A percentile compares a stretch with the other conserved stretches of the same genome.
Conservation (phyloP, 2,888 invertebrate genomes). For the Campoplex capitator region DNA sequence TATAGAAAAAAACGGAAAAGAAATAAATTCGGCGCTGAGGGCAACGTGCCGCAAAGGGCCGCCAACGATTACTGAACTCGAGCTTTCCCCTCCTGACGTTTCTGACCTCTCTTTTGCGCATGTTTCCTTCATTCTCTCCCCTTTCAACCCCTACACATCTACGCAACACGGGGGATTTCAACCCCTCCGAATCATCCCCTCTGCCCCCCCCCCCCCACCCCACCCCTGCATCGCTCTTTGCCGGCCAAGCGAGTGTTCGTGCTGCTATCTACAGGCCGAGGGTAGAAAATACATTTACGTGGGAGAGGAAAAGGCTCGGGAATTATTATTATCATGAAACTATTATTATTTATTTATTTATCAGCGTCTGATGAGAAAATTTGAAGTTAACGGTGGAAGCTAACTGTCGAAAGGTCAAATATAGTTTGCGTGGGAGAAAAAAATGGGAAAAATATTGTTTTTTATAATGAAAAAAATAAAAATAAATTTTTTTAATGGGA, state of each 20-base stretch:
- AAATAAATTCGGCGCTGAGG: slow-evolving; percentile 27
- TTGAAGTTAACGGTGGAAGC: neutral
- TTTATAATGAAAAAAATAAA: neutral
- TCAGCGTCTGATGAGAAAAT: neutral
- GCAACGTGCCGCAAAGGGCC: slow-evolving; percentile 62
- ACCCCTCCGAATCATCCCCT: slow-evolving; percentile 3
- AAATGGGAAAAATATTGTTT: neutral
- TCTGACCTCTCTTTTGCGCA: slow-evolving; percentile 60
- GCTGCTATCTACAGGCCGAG: slow-evolving; percentile 1
- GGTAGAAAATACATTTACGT: neutral
- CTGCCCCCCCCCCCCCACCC: neutral
- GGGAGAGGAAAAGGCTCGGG: neutral
- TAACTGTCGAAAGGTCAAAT: neutral
- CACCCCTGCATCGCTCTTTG: neutral
- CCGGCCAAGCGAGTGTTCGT: neutral
- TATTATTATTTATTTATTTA: slow-evolving; percentile 3
- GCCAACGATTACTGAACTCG: slow-evolving; percentile 70
- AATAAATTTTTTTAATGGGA: neutral
- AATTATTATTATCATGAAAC: neutral
- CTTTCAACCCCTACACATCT: slow-evolving; percentile 27
- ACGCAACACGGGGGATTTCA: slow-evolving; percentile 17
- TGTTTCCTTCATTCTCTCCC: slow-evolving; percentile 46
- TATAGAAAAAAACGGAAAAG: slow-evolving; percentile 14
- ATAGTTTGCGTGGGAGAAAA: neutral
- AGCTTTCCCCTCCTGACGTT: slow-evolving; percentile 68